Percentiles rank a stretch among this genome's conserved stretches.
Conservation (phyloP, 2,888 invertebrate species). For the Sphaeridia pumilis region DNA sequence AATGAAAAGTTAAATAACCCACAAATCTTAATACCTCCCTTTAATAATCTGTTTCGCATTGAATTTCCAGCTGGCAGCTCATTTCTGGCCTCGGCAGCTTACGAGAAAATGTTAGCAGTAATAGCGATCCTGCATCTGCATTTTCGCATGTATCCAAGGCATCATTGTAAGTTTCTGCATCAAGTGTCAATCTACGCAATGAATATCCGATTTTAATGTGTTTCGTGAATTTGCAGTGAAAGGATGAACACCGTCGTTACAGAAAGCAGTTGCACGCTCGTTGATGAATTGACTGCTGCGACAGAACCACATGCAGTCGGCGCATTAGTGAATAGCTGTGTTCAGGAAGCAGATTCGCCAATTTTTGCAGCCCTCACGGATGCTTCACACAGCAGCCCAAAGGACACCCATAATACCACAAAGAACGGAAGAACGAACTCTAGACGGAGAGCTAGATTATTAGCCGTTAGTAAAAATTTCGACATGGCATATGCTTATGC, state of each 20-base stretch:
- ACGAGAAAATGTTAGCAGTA: slow-evolving; percentile 45
- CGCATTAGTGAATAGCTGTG: neutral
- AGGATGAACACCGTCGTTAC: slow-evolving; percentile 29
- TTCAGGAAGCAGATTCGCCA: neutral
- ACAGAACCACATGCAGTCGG: neutral
- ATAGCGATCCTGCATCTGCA: slow-evolving; percentile 37
- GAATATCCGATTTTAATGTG: too few relatives aligned
- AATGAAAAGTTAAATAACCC: neutral
- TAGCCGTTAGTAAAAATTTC: slow-evolving; percentile 47
- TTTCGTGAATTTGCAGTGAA: too few relatives aligned
- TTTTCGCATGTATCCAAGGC: slow-evolving; percentile 36
- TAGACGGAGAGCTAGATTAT: slow-evolving; percentile 43
- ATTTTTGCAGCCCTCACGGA: neutral
- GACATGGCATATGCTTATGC: slow-evolving; percentile 47
- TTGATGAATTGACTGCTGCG: slow-evolving; percentile 23
- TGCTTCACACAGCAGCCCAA: too few relatives aligned
- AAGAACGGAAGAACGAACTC: neutral
- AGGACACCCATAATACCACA: too few relatives aligned
- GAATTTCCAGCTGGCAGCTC: slow-evolving; percentile 56
- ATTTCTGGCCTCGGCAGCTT: slow-evolving; percentile 56
- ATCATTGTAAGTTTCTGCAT: slow-evolving; percentile 33
- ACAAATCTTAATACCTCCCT: too few relatives aligned
- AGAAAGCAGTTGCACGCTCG: slow-evolving; percentile 35
- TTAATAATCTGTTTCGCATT: too few relatives aligned
- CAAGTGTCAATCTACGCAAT: too few relatives aligned